phyloP scores from a whole-genome alignment of 2,797 vertebrate genomes.

The Naso thynnoides region DNA sequence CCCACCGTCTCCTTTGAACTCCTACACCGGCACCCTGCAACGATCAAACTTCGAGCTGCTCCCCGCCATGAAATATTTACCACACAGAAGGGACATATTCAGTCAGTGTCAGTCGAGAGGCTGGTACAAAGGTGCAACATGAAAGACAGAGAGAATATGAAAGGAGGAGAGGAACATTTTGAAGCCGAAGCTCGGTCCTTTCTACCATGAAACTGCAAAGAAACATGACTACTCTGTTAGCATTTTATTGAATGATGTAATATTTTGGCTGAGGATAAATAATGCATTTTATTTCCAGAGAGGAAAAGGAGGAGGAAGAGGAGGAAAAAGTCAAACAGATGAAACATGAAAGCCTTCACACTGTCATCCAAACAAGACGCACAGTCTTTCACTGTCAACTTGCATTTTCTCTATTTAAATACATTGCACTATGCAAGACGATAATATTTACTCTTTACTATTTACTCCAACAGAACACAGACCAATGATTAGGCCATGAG shows the following conservation, averaged over 20 bases:
- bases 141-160: conserved; percentile 74
- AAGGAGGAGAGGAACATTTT: conserved; percentile 60
- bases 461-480: neutral
- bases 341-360: conserved; percentile 33
- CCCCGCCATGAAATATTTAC: conserved; percentile 83
- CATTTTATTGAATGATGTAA: conserved; percentile 68
- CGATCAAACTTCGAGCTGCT: conserved; percentile 81
- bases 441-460: too few species aligned
- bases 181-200: conserved; percentile 44
- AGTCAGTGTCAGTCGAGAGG: conserved; percentile 68
- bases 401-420: conserved; percentile 16
- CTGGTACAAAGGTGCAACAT: conserved; percentile 74
- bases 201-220: conserved; percentile 39
- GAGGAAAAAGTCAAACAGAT: conserved; percentile 34
- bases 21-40: conserved; percentile 76
- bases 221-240: conserved; percentile 56
- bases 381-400: conserved; percentile 10
- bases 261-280: conserved; percentile 63
- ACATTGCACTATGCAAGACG: conserved; percentile 8
- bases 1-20: conserved; percentile 81
- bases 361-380: conserved; percentile 28
- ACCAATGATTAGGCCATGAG: neutral
- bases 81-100: conserved; percentile 77
- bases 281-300: conserved; percentile 51
- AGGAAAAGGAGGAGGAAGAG: conserved; percentile 7